Evolutionary conservation across 2,113 vertebrate genomes (phyloP).

Genomic region (Pomatorhinus ruficollis): DNA sequence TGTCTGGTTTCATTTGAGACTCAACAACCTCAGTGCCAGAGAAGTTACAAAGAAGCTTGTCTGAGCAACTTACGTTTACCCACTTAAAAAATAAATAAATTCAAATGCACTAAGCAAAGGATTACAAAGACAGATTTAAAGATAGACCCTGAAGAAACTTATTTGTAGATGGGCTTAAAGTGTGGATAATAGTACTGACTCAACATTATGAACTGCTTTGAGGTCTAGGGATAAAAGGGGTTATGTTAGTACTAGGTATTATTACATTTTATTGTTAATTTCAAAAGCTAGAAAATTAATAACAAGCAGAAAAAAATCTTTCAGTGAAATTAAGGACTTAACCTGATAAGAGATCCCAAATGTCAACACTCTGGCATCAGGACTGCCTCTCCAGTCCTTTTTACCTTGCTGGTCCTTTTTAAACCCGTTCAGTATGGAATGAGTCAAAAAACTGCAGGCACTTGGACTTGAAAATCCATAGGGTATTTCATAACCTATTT

Average conservation of each 20-base stretch:
- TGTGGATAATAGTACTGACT: constrained; percentile 52
- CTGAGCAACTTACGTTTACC: constrained; percentile 20
- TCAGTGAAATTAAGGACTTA: constrained; percentile 15
- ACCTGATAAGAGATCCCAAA: constrained; percentile 3
- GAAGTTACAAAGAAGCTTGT: constrained; percentile 24
- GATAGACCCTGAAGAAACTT: constrained; percentile 58
- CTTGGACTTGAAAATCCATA: neutral
- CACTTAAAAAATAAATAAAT: constrained; percentile 46
- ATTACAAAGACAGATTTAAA: constrained; percentile 55
- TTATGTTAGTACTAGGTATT: constrained; percentile 33
- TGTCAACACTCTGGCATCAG: neutral
- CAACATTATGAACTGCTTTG: constrained; percentile 52
- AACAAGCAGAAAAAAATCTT: neutral
- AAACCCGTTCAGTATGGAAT: neutral
- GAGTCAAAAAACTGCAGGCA: neutral
- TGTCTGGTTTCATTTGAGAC: neutral
- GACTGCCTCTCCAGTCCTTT: neutral
- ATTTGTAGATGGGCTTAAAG: constrained; percentile 58
- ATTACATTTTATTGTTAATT: constrained; percentile 56
- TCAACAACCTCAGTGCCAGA: neutral
- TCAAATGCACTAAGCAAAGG: constrained; percentile 9
- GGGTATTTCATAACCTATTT: neutral
- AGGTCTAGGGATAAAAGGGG: constrained; percentile 56
- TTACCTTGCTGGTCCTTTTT: neutral
- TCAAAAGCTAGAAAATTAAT: constrained; percentile 33